These are phyloP conservation scores for Sebastes kiyomatsui DNA, from an alignment of 2,797 vertebrate species.

Conservation along the genomic window DNA sequence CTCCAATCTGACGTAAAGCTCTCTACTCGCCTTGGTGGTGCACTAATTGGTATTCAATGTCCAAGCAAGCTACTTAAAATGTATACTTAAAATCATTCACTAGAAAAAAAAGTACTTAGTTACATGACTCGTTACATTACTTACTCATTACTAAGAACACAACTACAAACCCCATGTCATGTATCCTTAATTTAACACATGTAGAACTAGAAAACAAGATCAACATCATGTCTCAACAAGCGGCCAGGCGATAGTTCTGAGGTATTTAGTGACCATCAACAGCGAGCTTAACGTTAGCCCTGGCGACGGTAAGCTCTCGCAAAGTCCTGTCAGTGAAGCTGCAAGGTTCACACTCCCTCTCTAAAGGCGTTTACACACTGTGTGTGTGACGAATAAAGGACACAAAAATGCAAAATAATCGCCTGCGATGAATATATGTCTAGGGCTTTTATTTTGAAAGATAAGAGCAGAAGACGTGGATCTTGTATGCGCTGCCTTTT, in stretches of 20 bases:
- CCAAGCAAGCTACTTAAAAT: background rate
- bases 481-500: too few species aligned
- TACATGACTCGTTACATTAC: too few species aligned
- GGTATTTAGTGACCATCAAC: background rate
- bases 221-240: background rate
- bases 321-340: background rate
- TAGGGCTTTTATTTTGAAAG: too few species aligned
- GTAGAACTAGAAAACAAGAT: background rate
- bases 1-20: background rate
- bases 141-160: background rate
- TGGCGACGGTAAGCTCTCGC: background rate
- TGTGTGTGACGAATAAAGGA: too few species aligned
- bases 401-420: too few species aligned
- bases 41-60: background rate
- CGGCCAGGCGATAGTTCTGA: accelerated
- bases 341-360: background rate
- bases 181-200: background rate
- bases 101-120: too few species aligned
- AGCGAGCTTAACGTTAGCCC: background rate
- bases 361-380: too few species aligned
- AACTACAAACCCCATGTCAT: background rate
- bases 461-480: too few species aligned
- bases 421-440: too few species aligned
- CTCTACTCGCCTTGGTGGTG: background rate
- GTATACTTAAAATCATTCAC: background rate